Conservation (phyloP, 2,888 invertebrate genomes). For the Drosophila colorata region DNA sequence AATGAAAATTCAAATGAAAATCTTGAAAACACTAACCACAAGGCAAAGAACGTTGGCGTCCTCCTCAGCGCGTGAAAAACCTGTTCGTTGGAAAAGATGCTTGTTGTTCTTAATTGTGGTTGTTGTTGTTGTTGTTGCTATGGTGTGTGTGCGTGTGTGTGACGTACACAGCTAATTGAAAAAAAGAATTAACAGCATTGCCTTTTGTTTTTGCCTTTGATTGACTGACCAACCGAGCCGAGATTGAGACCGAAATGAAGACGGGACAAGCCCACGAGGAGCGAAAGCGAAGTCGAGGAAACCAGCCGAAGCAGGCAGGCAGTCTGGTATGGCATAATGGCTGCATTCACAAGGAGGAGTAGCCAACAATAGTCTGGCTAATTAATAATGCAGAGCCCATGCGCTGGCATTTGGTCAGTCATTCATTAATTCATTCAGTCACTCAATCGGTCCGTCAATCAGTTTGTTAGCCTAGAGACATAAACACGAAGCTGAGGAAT, state of each 20-base stretch:
- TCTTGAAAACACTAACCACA: slow-evolving; percentile 47
- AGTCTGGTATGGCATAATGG: slow-evolving; percentile 81
- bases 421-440: slow-evolving; percentile 46
- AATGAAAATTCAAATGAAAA: slow-evolving; percentile 72
- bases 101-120: slow-evolving; percentile 43
- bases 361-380: slow-evolving; percentile 53
- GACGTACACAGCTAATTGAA: slow-evolving; percentile 67
- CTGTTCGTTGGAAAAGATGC: slow-evolving; percentile 71
- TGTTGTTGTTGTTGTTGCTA: slow-evolving; percentile 37
- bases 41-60: slow-evolving; percentile 47
- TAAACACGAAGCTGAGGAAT: slow-evolving; percentile 36
- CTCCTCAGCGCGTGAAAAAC: slow-evolving; percentile 69
- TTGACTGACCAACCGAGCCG: slow-evolving; percentile 72
- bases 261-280: slow-evolving; percentile 3
- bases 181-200: slow-evolving; percentile 73
- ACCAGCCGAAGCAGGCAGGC: slow-evolving; percentile 61
- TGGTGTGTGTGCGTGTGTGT: slow-evolving; percentile 21
- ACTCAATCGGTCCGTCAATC: slow-evolving; percentile 24
- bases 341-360: slow-evolving; percentile 63
- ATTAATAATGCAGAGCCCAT: slow-evolving; percentile 78
- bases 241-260: slow-evolving; percentile 53
- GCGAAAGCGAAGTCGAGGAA: slow-evolving; percentile 16
- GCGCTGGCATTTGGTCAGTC: slow-evolving; percentile 42
- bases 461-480: slow-evolving; percentile 23
- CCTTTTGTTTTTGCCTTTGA: slow-evolving; percentile 71